Percentiles rank a stretch among this genome's conserved stretches.
Evolutionary conservation across 2,113 vertebrate species (phyloP).

Genomic region (Todiramphus saurophagus): DNA sequence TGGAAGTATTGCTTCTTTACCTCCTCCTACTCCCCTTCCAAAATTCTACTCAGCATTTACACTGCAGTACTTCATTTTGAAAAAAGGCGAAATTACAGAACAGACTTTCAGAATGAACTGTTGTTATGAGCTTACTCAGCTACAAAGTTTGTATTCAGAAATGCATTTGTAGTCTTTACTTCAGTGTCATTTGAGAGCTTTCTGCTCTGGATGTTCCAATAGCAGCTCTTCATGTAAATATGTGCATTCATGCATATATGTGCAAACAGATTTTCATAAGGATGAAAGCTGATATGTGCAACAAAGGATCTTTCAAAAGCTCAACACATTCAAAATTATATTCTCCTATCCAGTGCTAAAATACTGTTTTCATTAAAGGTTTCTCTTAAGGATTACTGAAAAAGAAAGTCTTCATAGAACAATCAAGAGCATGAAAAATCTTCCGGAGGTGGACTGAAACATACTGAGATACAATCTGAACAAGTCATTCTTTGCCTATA

Average conservation of each 20-base stretch:
- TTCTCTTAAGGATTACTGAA: neutral
- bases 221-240: neutral
- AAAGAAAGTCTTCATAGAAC: neutral
- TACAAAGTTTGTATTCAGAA: neutral
- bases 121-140: neutral
- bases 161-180: neutral
- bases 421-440: neutral
- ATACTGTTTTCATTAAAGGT: neutral
- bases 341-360: neutral
- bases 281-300: neutral
- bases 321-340: neutral
- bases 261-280: neutral
- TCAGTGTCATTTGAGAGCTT: neutral
- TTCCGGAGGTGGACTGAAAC: neutral
- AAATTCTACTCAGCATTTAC: neutral
- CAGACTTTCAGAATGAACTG: neutral
- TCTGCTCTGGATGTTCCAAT: neutral
- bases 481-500: neutral
- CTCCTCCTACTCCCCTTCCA: fast-evolving
- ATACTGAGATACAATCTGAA: neutral
- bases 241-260: neutral
- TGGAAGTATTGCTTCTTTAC: neutral
- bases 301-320: neutral
- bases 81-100: neutral
- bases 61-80: neutral